A percentile compares a stretch with the other conserved stretches of the same genome.
These are phyloP conservation scores for Octonoba sinensis DNA, from an alignment of 2,888 invertebrate species.

Conservation along the genomic window DNA sequence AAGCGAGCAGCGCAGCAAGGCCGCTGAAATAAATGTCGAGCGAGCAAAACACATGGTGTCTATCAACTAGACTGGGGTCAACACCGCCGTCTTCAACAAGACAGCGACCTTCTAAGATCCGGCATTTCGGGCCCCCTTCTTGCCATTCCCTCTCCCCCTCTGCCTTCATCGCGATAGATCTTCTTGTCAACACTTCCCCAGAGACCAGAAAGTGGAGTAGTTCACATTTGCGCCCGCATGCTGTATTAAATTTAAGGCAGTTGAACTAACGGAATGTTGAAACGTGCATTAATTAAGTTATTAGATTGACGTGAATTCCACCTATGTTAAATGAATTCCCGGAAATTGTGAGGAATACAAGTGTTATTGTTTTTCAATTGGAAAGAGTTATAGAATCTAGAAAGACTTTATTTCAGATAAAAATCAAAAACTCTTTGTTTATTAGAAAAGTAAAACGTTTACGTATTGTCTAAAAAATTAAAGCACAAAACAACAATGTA, in stretches of 20 bases:
- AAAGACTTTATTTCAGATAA: no score
- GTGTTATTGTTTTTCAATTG: no score
- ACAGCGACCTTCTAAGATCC: constrained; percentile 44
- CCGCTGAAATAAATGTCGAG: constrained; percentile 34
- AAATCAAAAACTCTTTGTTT: no score
- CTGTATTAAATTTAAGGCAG: neutral
- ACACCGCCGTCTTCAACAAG: constrained; percentile 2
- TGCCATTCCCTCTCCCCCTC: neutral
- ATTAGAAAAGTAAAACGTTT: no score
- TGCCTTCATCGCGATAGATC: constrained; percentile 12
- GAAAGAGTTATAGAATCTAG: no score
- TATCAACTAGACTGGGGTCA: constrained; percentile 28
- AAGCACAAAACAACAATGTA: no score
- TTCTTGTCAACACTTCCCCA: constrained; percentile 17
- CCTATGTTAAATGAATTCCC: no score
- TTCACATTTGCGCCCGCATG: neutral
- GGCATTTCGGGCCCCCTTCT: constrained; percentile 12
- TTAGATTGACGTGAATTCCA: no score
- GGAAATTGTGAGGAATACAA: no score
- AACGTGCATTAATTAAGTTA: no score
- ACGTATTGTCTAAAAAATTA: no score
- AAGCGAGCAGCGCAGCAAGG: constrained; percentile 10
- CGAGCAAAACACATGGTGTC: constrained; percentile 33
- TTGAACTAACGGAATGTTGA: neutral
- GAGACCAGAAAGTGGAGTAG: neutral